Percentiles rank a stretch among this genome's conserved stretches.
Conservation (phyloP, 2,888 invertebrate species). For the Drosophila robusta region DNA sequence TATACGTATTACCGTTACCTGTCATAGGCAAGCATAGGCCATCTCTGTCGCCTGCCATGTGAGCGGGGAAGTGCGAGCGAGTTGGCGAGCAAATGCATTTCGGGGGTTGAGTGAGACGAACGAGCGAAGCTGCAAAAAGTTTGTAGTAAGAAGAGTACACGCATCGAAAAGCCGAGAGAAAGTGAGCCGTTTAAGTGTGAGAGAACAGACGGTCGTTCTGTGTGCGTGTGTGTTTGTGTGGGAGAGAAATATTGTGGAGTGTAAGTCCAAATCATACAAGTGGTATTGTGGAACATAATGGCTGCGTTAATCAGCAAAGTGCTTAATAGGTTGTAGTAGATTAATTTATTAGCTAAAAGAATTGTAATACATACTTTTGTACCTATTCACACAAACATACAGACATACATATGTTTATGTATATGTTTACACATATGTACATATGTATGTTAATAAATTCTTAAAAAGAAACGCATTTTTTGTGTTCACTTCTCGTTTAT, state of each 20-base stretch:
- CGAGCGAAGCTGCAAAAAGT: constrained; percentile 50
- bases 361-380: neutral
- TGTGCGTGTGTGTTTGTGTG: constrained; percentile 6
- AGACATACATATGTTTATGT: too few species aligned
- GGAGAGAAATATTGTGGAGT: constrained; percentile 58
- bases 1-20: constrained; percentile 59
- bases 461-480: neutral
- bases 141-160: constrained; percentile 49
- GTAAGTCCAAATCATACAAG: constrained; percentile 75
- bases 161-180: constrained; percentile 35
- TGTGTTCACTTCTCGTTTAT: constrained; percentile 1
- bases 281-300: constrained; percentile 61
- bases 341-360: constrained; percentile 34
- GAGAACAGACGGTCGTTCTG: constrained; percentile 9
- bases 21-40: constrained; percentile 49
- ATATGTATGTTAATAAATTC: constrained; percentile 3
- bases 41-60: constrained; percentile 35
- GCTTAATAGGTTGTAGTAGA: constrained; percentile 38
- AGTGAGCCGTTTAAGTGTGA: constrained; percentile 26
- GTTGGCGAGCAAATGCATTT: constrained; percentile 44
- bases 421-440: neutral
- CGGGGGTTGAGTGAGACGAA: constrained; percentile 61
- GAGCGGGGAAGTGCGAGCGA: constrained; percentile 37
- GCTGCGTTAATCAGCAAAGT: constrained; percentile 42
- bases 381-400: too few species aligned